These are phyloP conservation scores for Eledona agricola DNA, from an alignment of 2,888 invertebrate genomes.

Conservation along the genomic window DNA sequence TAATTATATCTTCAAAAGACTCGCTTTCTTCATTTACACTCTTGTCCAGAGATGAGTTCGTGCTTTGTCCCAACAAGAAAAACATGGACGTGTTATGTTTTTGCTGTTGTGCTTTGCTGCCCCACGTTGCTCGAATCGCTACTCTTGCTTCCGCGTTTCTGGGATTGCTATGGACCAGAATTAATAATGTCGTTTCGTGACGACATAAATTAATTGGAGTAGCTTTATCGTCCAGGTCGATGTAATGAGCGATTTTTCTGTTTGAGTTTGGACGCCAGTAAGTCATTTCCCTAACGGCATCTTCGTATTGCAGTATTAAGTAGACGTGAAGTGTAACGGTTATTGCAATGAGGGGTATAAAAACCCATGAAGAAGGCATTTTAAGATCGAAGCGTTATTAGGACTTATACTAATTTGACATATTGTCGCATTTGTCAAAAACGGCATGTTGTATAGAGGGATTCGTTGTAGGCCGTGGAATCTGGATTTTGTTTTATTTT, in stretches of 20 bases:
- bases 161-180: conserved; percentile 1
- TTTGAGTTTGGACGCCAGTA: not conserved
- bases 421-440: too few relatives aligned
- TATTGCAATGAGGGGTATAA: too few relatives aligned
- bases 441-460: too few relatives aligned
- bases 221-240: not conserved
- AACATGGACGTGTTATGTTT: not conserved
- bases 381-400: too few relatives aligned
- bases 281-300: not conserved
- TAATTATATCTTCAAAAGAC: conserved; percentile 1
- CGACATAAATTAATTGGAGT: not conserved
- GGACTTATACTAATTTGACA: too few relatives aligned
- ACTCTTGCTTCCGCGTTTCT: not conserved
- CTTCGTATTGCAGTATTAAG: not conserved
- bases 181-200: not conserved
- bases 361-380: too few relatives aligned
- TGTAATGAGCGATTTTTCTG: conserved; percentile 6
- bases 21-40: not conserved
- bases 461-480: too few relatives aligned
- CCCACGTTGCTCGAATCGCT: conserved; percentile 5
- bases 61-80: conserved; percentile 7
- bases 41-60: not conserved
- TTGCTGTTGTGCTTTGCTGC: not conserved
- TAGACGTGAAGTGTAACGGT: not conserved
- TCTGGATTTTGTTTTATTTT: too few relatives aligned